Conservation (phyloP, 2,113 vertebrate genomes). For the Tachysurus fulvidraco region DNA sequence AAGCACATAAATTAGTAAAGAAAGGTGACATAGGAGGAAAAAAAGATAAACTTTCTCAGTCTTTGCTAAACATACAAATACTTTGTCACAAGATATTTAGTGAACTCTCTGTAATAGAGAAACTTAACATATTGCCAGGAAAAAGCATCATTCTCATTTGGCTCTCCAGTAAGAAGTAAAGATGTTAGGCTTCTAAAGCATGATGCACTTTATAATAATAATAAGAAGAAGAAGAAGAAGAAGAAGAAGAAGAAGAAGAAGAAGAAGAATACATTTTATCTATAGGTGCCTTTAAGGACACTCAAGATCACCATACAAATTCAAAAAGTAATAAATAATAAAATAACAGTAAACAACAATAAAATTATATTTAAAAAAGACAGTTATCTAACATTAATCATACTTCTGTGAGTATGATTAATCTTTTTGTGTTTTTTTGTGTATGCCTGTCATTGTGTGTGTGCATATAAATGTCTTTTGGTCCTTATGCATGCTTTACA, state of each 20-base stretch:
- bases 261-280: too few species aligned
- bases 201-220: not conserved
- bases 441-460: not conserved
- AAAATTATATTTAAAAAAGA: too few species aligned
- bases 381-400: too few species aligned
- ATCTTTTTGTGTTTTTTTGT: not conserved
- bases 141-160: not conserved
- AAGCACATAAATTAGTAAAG: not conserved
- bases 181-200: not conserved
- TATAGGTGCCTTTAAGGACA: too few species aligned
- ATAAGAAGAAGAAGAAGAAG: too few species aligned
- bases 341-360: too few species aligned
- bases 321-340: too few species aligned
- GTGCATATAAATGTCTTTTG: slow-evolving; percentile 2
- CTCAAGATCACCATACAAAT: too few species aligned
- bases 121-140: too few species aligned
- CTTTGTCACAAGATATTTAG: not conserved
- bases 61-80: not conserved
- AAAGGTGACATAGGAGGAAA: not conserved
- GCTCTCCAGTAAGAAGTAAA: not conserved
- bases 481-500: not conserved
- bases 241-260: too few species aligned
- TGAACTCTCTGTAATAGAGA: not conserved
- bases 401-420: not conserved
- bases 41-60: not conserved